These are phyloP conservation scores for Chlorops oryzae DNA, from an alignment of 1,140 invertebrate species.

Conservation along the genomic window DNA sequence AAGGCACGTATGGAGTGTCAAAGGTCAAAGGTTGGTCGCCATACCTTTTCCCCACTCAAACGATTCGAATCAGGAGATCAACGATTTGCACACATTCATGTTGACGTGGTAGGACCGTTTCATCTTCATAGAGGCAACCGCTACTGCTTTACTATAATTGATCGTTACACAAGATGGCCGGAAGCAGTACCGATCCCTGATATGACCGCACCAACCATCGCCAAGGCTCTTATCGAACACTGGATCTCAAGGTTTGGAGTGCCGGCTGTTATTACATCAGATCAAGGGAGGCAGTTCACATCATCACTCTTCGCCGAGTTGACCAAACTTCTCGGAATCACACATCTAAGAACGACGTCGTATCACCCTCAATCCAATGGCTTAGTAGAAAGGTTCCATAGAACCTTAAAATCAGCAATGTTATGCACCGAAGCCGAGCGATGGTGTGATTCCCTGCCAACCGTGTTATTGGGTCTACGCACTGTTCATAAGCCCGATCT, in stretches of 20 bases:
- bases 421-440: constrained; percentile 14
- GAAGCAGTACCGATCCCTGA: constrained; percentile 27
- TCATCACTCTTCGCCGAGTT: constrained; percentile 18
- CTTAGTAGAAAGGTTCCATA: constrained; percentile 17
- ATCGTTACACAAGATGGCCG: constrained; percentile 3
- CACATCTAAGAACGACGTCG: constrained; percentile 26
- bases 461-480: constrained; percentile 26
- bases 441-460: constrained; percentile 30
- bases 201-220: constrained; percentile 19
- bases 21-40: neutral
- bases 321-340: constrained; percentile 16
- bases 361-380: constrained; percentile 24
- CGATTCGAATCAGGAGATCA: neutral
- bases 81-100: neutral
- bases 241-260: constrained; percentile 41
- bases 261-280: constrained; percentile 40
- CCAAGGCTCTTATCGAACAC: constrained; percentile 23
- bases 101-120: constrained; percentile 5
- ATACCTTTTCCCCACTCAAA: neutral
- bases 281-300: constrained; percentile 42
- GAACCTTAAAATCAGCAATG: constrained; percentile 31
- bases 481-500: constrained; percentile 29
- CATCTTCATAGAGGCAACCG: neutral
- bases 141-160: constrained; percentile 4
- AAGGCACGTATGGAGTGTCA: neutral